A percentile compares a stretch with the other conserved stretches of the same genome.
phyloP scores from a whole-genome alignment of 2,888 invertebrate genomes.

The Chrysina gloriosa region DNA sequence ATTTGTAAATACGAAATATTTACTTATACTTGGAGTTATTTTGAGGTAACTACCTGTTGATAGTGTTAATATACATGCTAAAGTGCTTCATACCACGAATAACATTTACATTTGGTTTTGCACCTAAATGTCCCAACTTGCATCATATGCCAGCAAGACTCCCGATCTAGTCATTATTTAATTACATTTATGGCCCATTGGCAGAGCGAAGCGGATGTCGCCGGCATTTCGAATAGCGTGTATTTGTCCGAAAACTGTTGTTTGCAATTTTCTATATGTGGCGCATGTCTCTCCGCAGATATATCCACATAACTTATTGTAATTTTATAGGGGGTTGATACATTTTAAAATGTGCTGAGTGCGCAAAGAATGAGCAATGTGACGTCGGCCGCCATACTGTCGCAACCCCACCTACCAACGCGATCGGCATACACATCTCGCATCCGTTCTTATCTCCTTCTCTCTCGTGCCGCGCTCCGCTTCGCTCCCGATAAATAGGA shows the following conservation, averaged over 20 bases:
- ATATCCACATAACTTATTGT: constrained; percentile 62
- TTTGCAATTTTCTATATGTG: constrained; percentile 34
- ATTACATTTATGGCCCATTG: constrained; percentile 17
- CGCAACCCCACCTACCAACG: constrained; percentile 60
- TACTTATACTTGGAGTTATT: too few relatives aligned
- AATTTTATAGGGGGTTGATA: constrained; percentile 66
- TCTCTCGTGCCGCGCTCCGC: constrained; percentile 26
- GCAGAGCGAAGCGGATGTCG: neutral
- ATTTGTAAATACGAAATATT: too few relatives aligned
- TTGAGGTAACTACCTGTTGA: neutral
- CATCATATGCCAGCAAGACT: neutral
- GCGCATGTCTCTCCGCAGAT: constrained; percentile 20
- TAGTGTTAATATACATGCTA: neutral
- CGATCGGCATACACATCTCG: constrained; percentile 63
- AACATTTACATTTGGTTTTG: neutral
- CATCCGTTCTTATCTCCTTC: constrained; percentile 41
- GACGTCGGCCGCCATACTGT: constrained; percentile 66
- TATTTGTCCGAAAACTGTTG: constrained; percentile 22
- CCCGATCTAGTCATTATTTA: constrained; percentile 1
- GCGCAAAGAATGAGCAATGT: constrained; percentile 66
- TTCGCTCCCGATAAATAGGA: constrained; percentile 62
- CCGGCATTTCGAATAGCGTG: constrained; percentile 2
- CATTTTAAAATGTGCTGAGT: constrained; percentile 67
- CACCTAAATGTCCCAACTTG: neutral
- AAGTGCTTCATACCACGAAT: neutral